These are phyloP conservation scores for Hepsetus odoe DNA, from an alignment of 2,113 vertebrate genomes.

Conservation along the genomic window DNA sequence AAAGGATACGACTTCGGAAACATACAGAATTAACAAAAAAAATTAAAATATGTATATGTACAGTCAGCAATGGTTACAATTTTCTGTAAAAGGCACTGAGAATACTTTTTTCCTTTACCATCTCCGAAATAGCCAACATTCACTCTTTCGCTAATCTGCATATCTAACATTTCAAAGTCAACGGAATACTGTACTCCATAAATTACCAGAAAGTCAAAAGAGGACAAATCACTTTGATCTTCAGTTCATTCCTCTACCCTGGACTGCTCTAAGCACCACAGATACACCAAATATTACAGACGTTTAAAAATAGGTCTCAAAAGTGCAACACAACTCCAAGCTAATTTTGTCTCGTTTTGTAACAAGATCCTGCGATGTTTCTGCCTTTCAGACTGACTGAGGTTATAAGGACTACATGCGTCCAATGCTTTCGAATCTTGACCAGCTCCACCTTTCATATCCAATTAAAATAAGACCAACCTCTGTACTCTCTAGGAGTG, in stretches of 20 bases:
- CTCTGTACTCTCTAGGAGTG: too few relatives aligned
- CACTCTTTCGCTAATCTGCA: slow-evolving; percentile 15
- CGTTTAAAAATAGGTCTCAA: background rate
- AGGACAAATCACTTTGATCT: slow-evolving; percentile 17
- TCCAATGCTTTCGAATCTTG: background rate
- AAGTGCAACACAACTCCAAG: background rate
- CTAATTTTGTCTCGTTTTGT: background rate
- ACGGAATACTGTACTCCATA: slow-evolving; percentile 46
- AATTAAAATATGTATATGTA: slow-evolving; percentile 36
- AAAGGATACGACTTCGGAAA: slow-evolving; percentile 53
- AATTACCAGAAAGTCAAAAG: slow-evolving; percentile 13
- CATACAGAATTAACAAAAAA: slow-evolving; percentile 65
- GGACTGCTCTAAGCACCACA: background rate
- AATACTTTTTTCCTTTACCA: background rate
- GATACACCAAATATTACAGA: background rate
- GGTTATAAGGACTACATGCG: background rate
- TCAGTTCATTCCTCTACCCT: background rate
- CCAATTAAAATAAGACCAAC: too few relatives aligned
- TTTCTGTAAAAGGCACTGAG: slow-evolving; percentile 40
- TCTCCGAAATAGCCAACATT: background rate
- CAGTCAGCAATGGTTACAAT: slow-evolving; percentile 31
- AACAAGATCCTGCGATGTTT: background rate
- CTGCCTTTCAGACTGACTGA: background rate
- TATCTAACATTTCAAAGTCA: slow-evolving; percentile 38
- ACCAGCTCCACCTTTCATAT: background rate